These are phyloP conservation scores for Diploptera punctata DNA, from an alignment of 2,888 invertebrate species.

Conservation along the genomic window DNA sequence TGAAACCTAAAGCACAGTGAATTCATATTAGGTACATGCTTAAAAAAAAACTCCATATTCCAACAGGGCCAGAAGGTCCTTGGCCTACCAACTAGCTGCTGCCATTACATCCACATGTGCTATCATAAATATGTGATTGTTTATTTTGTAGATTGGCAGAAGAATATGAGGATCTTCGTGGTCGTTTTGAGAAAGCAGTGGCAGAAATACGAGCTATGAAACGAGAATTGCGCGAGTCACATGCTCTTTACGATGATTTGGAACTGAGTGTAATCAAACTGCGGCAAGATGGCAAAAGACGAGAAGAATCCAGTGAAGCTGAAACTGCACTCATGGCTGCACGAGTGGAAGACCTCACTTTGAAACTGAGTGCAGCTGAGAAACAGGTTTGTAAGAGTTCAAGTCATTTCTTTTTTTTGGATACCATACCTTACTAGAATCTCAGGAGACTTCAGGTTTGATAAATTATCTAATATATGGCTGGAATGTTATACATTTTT, in stretches of 20 bases:
- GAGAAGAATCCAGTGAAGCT: constrained; percentile 63
- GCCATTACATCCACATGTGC: too few species aligned
- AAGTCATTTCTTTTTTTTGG: too few species aligned
- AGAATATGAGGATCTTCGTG: constrained; percentile 78
- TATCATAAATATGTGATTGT: too few species aligned
- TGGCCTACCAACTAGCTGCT: too few species aligned
- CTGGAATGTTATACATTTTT: too few species aligned
- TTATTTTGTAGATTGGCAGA: constrained; percentile 60
- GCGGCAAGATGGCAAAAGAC: constrained; percentile 71
- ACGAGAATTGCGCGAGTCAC: constrained; percentile 78
- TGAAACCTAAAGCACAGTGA: too few species aligned
- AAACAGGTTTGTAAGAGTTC: constrained; percentile 72
- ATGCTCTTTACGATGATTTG: constrained; percentile 78
- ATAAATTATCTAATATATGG: too few species aligned
- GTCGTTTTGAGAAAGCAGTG: constrained; percentile 82
- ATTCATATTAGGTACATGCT: too few species aligned
- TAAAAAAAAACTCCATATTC: too few species aligned
- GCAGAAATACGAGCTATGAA: constrained; percentile 85
- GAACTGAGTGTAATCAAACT: constrained; percentile 80
- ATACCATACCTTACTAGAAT: too few species aligned
- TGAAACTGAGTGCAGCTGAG: constrained; percentile 80
- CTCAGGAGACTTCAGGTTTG: too few species aligned
- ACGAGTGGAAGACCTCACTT: constrained; percentile 82
- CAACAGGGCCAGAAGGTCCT: too few species aligned
- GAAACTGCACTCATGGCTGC: constrained; percentile 83